These are phyloP conservation scores for Hemicentrotus pulcherrimus DNA, from an alignment of 35 echinoderm and acorn worm genomes.

Conservation along the genomic window DNA sequence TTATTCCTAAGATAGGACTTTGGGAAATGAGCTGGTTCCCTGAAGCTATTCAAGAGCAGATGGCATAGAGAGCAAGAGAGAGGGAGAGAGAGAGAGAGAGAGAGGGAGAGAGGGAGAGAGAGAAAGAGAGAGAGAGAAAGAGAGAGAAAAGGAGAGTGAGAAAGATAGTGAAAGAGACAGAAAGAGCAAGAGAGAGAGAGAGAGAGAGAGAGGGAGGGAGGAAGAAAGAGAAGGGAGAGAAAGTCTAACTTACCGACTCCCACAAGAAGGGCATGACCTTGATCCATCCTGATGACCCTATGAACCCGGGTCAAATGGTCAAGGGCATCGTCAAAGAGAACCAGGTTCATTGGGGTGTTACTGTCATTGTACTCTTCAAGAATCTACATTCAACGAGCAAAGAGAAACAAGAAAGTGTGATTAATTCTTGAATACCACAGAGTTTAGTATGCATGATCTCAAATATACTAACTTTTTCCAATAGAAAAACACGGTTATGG, in stretches of 20 bases:
- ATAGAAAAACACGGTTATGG: neutral
- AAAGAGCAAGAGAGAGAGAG: neutral
- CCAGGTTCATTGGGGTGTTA: constrained; percentile 93
- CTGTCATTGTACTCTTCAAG: constrained; percentile 98
- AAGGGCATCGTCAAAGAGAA: constrained; percentile 97
- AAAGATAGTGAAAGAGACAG: neutral
- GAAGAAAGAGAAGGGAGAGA: neutral
- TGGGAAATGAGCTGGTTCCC: too few species aligned
- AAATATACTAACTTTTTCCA: neutral
- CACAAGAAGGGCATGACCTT: constrained; percentile 90
- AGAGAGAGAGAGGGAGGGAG: neutral
- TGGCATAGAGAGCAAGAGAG: too few species aligned
- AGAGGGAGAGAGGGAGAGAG: neutral
- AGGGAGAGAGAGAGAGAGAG: too few species aligned
- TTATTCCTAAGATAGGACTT: too few species aligned
- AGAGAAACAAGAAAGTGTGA: neutral
- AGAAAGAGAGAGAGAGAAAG: neutral
- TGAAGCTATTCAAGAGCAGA: too few species aligned
- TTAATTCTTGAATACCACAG: neutral
- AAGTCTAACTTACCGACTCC: constrained; percentile 83
- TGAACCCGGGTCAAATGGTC: constrained; percentile 96
- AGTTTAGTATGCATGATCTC: neutral
- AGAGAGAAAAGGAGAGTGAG: neutral
- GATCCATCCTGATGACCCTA: constrained; percentile 95
- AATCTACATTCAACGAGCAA: constrained; percentile 62